Evolutionary conservation across 2,888 invertebrate genomes (phyloP).

Genomic region (Microplitis manilae): DNA sequence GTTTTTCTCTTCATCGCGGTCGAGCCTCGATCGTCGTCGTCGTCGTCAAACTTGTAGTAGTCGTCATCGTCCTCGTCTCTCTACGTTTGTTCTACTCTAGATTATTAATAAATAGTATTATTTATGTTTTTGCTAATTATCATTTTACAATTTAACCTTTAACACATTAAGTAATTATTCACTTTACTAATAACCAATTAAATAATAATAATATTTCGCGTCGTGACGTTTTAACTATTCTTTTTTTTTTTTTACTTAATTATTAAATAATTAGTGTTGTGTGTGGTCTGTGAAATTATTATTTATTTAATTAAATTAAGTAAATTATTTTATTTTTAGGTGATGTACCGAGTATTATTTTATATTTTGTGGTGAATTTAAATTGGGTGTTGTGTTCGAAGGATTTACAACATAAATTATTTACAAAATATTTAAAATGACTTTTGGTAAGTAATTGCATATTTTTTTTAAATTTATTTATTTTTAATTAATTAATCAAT

Average conservation of each 20-base stretch:
- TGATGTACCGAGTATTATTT: neutral
- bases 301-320: neutral
- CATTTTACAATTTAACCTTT: no score
- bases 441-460: neutral
- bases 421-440: neutral
- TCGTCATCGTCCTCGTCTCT: neutral
- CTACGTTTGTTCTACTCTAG: neutral
- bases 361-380: neutral
- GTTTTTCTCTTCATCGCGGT: slow-evolving; percentile 52
- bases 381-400: neutral
- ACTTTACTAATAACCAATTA: no score
- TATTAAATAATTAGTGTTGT: neutral
- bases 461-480: neutral
- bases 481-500: no score
- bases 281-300: neutral
- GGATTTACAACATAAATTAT: neutral
- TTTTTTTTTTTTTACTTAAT: neutral
- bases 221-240: no score
- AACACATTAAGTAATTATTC: no score
- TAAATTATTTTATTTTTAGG: neutral
- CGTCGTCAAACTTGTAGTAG: slow-evolving; percentile 66
- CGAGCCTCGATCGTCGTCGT: slow-evolving; percentile 61
- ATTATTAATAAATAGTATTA: neutral
- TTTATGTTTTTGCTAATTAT: neutral
- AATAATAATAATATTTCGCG: no score